A percentile compares a stretch with the other conserved stretches of the same genome.
phyloP scores from a whole-genome alignment of 2,797 vertebrate genomes.

The Enteromius thamalakanensis region DNA sequence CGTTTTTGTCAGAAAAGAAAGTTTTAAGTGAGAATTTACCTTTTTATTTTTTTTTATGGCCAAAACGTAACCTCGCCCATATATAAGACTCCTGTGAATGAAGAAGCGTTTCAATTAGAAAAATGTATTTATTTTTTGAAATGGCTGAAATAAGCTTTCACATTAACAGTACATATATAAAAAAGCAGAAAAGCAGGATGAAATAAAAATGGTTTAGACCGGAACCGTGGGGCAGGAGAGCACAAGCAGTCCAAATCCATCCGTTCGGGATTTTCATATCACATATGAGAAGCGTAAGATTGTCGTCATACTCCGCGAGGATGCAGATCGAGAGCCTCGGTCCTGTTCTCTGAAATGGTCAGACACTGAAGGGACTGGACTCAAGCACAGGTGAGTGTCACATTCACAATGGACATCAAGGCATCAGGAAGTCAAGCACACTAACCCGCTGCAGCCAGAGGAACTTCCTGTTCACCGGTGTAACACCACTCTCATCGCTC shows the following conservation, averaged over 20 bases:
- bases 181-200: background rate
- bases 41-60: background rate
- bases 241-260: background rate
- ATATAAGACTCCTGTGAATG: background rate
- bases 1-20: no score
- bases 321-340: background rate
- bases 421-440: conserved; percentile 67
- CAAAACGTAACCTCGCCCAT: background rate
- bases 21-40: no score
- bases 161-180: background rate
- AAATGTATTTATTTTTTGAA: conserved; percentile 15
- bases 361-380: conserved; percentile 46
- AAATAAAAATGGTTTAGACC: background rate
- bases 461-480: conserved; percentile 28
- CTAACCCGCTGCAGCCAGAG: conserved; percentile 57
- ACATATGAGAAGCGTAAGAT: conserved; percentile 18
- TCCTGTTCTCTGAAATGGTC: background rate
- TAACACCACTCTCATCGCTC: background rate
- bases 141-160: conserved; percentile 9
- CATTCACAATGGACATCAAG: conserved; percentile 76
- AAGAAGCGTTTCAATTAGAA: conserved; percentile 28
- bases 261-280: background rate
- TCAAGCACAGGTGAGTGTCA: conserved; percentile 57
- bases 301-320: background rate
- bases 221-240: background rate